Evolutionary conservation across 30 jellyfish, hydroid and myxozoan species (phyloP), one percentile per base, ranked within the genome.

Genomic region (Phacellophora camtschatica): DNA sequence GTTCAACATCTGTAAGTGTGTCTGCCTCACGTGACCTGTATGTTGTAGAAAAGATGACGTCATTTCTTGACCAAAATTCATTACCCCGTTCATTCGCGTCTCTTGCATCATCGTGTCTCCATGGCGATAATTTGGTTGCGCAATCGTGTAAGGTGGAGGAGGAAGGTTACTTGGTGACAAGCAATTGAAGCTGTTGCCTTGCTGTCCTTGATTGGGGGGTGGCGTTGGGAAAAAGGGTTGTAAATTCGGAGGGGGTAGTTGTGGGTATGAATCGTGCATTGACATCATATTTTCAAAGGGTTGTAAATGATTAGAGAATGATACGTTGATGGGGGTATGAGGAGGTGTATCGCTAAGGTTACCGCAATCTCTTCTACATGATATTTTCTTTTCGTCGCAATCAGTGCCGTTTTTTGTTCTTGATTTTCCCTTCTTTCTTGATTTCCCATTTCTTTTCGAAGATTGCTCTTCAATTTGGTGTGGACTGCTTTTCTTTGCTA

Each of bases 151-250:
- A 1, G 85, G 88, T 16, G 86, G 87, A n/a, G 95, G 88, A 25
- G 95, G 78, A 46, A 71, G 68, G 39, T 84, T 88, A 48, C 84
- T 72, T 59, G 74, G 87, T 11, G 95, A 72, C 50, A 58, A 34
- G 66, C 71, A 59, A 0, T 68, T 41, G 54, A 25, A 71, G 41
- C 67, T 31, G 32, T 29, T 43, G 68, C 62, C 32, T 58, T 66
- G 88, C 3, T n/a, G n/a, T n/a, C 48, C 72, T 56, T 77, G 24
- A 55, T 70, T 66, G 18, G 75, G 75, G n/a, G 95, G 79, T n/a
- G 95, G 81, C 35, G 84, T 57, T 18, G 88, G 86, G 36, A 71
- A 84, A 63, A 84, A 84, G 4, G 95, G 95, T 33, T 84, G 88
- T 7, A 84, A 51, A 25, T 84, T 84, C 11, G 95, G 95, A 10